Conservation (phyloP, 2,888 invertebrate genomes). For the Emmelina monodactyla region DNA sequence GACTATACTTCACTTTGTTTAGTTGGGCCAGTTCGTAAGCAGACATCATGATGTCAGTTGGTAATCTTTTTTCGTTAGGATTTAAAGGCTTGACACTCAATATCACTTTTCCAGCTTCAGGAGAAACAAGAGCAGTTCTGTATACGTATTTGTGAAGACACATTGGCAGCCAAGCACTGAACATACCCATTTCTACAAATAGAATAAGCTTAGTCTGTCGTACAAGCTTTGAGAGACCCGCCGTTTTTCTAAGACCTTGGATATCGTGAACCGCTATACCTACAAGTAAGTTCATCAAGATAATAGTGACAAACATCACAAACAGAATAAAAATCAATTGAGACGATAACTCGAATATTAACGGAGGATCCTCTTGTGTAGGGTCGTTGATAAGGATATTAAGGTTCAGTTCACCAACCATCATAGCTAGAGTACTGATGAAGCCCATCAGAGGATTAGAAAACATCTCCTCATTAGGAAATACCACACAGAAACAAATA, state of each 20-base stretch:
- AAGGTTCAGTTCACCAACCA: constrained; percentile 85
- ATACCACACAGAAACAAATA: constrained; percentile 87
- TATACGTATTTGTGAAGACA: constrained; percentile 77
- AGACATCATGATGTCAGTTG: constrained; percentile 78
- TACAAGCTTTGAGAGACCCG: constrained; percentile 82
- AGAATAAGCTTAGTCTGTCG: constrained; percentile 85
- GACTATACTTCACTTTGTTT: constrained; percentile 73
- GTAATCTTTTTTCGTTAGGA: constrained; percentile 80
- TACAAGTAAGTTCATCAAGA: constrained; percentile 84
- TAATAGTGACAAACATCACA: constrained; percentile 83
- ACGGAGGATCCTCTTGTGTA: constrained; percentile 73
- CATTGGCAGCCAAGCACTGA: constrained; percentile 78
- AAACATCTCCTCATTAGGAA: constrained; percentile 82
- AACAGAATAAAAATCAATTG: constrained; percentile 83
- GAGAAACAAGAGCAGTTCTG: constrained; percentile 81
- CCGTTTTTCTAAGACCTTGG: constrained; percentile 84
- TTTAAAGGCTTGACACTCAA: constrained; percentile 83
- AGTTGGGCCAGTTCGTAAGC: constrained; percentile 82
- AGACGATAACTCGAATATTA: constrained; percentile 78
- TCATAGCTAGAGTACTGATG: constrained; percentile 85
- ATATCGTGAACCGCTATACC: constrained; percentile 90
- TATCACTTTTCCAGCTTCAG: constrained; percentile 82
- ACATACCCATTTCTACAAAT: constrained; percentile 82
- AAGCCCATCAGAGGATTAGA: constrained; percentile 84
- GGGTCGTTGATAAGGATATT: constrained; percentile 78